Conservation (phyloP, 2,888 invertebrate species). For the Rugalucina vietnamica region DNA sequence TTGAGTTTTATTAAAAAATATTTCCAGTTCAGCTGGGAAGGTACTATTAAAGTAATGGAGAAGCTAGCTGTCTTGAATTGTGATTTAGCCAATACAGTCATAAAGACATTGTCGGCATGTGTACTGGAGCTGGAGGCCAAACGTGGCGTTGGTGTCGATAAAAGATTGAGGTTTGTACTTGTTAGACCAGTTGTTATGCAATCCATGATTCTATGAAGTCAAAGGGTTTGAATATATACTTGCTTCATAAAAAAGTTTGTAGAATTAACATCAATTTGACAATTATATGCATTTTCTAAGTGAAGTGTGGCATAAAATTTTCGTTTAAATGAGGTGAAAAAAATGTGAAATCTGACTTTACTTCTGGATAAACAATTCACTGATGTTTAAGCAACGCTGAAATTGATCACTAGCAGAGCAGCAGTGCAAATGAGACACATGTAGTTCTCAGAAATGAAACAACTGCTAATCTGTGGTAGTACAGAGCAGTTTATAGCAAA, state of each 20-base stretch:
- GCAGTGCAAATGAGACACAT: too few species aligned
- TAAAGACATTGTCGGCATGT: conserved; percentile 54
- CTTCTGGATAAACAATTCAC: too few species aligned
- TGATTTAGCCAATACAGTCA: conserved; percentile 49
- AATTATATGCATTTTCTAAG: not conserved
- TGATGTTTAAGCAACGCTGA: too few species aligned
- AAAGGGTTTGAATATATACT: not conserved
- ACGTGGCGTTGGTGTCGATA: conserved; percentile 69
- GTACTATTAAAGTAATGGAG: conserved; percentile 63
- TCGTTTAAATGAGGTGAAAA: not conserved
- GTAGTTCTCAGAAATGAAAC: not conserved
- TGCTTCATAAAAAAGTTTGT: not conserved
- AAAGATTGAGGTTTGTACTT: conserved; percentile 65
- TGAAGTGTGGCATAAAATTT: not conserved
- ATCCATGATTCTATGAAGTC: not conserved
- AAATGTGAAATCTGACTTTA: not conserved
- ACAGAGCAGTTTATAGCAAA: not conserved
- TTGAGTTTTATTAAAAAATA: conserved; percentile 48
- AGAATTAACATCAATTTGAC: not conserved
- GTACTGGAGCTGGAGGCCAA: conserved; percentile 66
- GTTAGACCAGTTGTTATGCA: not conserved
- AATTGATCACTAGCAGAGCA: too few species aligned
- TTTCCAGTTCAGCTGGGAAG: conserved; percentile 49
- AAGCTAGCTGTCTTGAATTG: conserved; percentile 53
- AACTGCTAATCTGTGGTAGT: not conserved